phyloP scores from a whole-genome alignment of 2,113 vertebrate genomes.

The Labrus mixtus region DNA sequence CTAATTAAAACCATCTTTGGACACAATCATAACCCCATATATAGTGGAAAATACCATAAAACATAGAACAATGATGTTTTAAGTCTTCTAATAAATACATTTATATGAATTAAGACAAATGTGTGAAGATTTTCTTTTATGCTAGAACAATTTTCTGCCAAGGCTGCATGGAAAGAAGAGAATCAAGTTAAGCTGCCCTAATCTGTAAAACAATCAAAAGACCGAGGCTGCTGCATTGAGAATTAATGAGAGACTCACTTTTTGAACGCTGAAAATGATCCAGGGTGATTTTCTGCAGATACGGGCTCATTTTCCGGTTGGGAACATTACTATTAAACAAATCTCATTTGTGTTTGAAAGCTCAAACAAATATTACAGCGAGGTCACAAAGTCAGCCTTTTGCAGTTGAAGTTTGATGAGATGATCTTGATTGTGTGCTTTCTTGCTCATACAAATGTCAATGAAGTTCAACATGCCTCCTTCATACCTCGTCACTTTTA shows the following conservation, averaged over 20 bases:
- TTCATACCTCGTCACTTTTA: no score
- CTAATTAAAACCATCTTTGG: no score
- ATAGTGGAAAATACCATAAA: no score
- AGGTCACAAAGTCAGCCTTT: slow-evolving; percentile 54
- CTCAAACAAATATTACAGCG: slow-evolving; percentile 44
- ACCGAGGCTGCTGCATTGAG: slow-evolving; percentile 33
- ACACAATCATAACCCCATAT: no score
- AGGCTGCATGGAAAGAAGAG: slow-evolving; percentile 27
- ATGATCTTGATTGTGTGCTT: slow-evolving; percentile 28
- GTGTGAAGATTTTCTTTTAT: slow-evolving; percentile 6
- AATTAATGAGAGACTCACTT: slow-evolving; percentile 56
- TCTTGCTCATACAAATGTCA: slow-evolving; percentile 29
- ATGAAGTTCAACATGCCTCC: not conserved
- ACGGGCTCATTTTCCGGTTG: slow-evolving; percentile 55
- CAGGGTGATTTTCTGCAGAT: slow-evolving; percentile 39
- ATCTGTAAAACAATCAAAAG: slow-evolving; percentile 54
- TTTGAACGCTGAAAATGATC: slow-evolving; percentile 49
- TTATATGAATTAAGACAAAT: not conserved
- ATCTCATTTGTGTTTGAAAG: slow-evolving; percentile 33
- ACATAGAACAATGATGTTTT: not conserved
- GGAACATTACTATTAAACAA: slow-evolving; percentile 49
- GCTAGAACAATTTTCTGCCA: slow-evolving; percentile 1
- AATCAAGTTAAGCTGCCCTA: slow-evolving; percentile 38
- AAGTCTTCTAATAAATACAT: not conserved
- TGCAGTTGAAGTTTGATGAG: slow-evolving; percentile 30